Evolutionary conservation across 2,113 vertebrate species (phyloP).

Genomic region (Asarcornis scutulata): DNA sequence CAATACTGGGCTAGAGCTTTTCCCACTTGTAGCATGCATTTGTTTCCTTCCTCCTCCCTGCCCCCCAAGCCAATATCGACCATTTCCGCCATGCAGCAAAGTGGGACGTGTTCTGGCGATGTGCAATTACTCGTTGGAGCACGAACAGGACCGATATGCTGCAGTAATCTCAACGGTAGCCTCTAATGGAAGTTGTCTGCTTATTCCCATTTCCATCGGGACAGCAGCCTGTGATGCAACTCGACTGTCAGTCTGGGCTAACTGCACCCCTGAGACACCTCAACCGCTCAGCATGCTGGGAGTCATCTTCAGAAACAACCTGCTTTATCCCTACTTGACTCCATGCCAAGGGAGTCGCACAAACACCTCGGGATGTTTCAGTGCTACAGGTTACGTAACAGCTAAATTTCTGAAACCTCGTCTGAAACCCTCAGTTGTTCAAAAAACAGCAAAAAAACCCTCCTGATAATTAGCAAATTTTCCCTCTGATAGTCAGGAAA

Average conservation of each 20-base stretch:
- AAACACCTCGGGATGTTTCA: not conserved
- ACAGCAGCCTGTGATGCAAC: not conserved
- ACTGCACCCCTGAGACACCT: not conserved
- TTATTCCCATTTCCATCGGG: slow-evolving; percentile 22
- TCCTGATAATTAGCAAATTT: not conserved
- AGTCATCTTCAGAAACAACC: slow-evolving; percentile 40
- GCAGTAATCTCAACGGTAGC: not conserved
- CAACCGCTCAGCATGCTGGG: not conserved
- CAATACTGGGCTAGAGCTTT: not conserved
- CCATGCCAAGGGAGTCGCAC: not conserved
- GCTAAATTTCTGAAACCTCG: not conserved
- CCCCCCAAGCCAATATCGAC: not conserved
- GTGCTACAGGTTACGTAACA: slow-evolving; percentile 14
- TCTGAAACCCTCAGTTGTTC: not conserved
- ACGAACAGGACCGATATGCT: not conserved
- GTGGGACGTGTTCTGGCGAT: not conserved
- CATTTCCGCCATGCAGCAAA: not conserved
- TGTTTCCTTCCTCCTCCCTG: not conserved
- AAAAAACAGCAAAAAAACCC: not conserved
- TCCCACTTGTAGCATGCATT: not conserved
- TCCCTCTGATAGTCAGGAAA: not conserved
- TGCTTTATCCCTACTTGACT: slow-evolving; percentile 55
- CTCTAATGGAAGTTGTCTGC: slow-evolving; percentile 45
- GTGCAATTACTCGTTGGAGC: slow-evolving; percentile 12
- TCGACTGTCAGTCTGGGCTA: not conserved